A percentile compares a stretch with the other conserved stretches of the same genome.
Evolutionary conservation across 2,113 vertebrate genomes (phyloP).

Genomic region (Phaethornis superciliosus): DNA sequence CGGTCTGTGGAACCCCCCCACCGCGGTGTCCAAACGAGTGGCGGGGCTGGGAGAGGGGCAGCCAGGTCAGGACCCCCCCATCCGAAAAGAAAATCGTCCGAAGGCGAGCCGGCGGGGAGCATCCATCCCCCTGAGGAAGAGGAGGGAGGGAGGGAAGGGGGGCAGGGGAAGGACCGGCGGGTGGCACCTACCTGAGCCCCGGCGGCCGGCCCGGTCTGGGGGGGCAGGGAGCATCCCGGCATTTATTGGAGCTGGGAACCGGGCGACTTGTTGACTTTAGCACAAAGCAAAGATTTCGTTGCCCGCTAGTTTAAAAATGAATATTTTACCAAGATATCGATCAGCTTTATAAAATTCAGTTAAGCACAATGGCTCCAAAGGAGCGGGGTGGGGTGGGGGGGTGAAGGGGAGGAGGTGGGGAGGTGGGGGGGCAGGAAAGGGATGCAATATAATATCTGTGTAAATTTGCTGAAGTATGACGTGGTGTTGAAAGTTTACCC

Average conservation of each 20-base stretch:
- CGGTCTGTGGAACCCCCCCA: no score
- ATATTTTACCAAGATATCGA: constrained; percentile 99
- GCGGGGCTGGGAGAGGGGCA: not conserved
- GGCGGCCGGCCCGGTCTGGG: constrained; percentile 76
- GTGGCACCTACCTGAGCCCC: constrained; percentile 85
- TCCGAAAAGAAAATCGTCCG: no score
- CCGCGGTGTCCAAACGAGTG: not conserved
- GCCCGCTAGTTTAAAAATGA: constrained; percentile 96
- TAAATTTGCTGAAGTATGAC: constrained; percentile 93
- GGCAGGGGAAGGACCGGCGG: not conserved
- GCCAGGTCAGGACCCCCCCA: not conserved
- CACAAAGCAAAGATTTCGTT: constrained; percentile 99
- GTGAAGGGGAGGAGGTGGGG: not conserved
- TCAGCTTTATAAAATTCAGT: constrained; percentile 97
- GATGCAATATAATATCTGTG: constrained; percentile 93
- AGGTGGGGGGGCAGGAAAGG: constrained; percentile 76
- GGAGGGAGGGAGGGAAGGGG: not conserved
- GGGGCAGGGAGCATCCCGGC: constrained; percentile 84
- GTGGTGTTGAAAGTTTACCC: constrained; percentile 90
- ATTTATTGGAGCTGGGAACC: constrained; percentile 97
- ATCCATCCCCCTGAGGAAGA: not conserved
- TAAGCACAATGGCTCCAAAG: constrained; percentile 88
- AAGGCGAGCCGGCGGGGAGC: not conserved
- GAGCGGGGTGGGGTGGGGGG: not conserved
- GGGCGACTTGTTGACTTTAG: constrained; percentile 98